Percentiles rank a stretch among this genome's conserved stretches.
phyloP scores from a whole-genome alignment of 2,888 invertebrate species.

The Galerucella calmariensis region DNA sequence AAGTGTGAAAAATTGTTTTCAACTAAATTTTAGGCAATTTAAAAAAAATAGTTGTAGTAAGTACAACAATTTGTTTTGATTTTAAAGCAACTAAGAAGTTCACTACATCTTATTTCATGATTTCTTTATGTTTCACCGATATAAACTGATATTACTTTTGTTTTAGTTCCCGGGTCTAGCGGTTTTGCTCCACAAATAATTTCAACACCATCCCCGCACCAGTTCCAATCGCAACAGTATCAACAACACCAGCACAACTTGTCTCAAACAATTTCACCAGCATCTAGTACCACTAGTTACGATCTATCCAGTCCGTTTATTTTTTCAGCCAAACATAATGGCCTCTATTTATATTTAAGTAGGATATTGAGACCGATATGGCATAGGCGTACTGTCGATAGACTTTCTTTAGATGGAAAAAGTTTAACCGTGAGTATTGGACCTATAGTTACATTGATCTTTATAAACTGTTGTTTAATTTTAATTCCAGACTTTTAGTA shows the following conservation, averaged over 20 bases:
- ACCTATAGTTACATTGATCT: slow-evolving; percentile 6
- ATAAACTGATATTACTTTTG: background rate
- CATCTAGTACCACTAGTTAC: slow-evolving; percentile 41
- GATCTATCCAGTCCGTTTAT: slow-evolving; percentile 53
- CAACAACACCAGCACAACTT: slow-evolving; percentile 41
- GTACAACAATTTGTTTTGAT: too few relatives aligned
- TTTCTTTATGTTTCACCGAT: too few relatives aligned
- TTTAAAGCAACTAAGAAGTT: too few relatives aligned
- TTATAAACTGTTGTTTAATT: slow-evolving; percentile 17
- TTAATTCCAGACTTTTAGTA: slow-evolving; percentile 72
- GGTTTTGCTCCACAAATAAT: slow-evolving; percentile 61
- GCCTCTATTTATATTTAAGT: slow-evolving; percentile 90
- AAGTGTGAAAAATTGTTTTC: too few relatives aligned
- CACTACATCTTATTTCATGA: too few relatives aligned
- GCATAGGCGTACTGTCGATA: slow-evolving; percentile 81
- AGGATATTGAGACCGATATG: slow-evolving; percentile 91
- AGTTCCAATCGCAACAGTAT: slow-evolving; percentile 47
- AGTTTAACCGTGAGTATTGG: slow-evolving; percentile 69
- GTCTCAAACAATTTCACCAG: slow-evolving; percentile 44
- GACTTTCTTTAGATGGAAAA: slow-evolving; percentile 67
- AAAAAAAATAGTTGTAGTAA: too few relatives aligned
- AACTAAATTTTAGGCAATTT: too few relatives aligned
- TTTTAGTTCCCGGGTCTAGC: slow-evolving; percentile 50
- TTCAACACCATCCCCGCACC: slow-evolving; percentile 59
- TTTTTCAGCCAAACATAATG: slow-evolving; percentile 89